A percentile compares a stretch with the other conserved stretches of the same genome.
phyloP scores from a whole-genome alignment of 2,797 vertebrate genomes.

The Lemur catta region DNA sequence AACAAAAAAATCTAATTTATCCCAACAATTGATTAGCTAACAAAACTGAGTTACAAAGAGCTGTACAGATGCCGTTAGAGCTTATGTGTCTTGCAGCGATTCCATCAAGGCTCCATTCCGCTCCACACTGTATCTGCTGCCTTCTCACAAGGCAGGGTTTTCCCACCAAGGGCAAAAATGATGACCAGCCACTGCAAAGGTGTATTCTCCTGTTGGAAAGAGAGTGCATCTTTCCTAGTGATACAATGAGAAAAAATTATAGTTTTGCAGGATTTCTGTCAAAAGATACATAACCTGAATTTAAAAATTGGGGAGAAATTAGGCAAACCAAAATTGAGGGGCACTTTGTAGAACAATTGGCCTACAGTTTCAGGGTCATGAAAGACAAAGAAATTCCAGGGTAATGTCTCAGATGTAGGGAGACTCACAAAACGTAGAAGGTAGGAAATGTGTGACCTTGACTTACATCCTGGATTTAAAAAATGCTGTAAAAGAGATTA shows the following conservation, averaged over 20 bases:
- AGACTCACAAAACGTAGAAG: not conserved
- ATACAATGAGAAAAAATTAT: not conserved
- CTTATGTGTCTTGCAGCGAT: rapidly evolving
- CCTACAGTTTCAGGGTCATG: not conserved
- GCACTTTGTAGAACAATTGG: not conserved
- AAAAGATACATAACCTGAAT: not conserved
- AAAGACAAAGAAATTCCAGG: not conserved
- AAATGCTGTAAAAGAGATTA: not conserved
- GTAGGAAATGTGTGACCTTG: too few species aligned
- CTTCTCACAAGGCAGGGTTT: not conserved
- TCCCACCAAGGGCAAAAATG: not conserved
- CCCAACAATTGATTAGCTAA: not conserved
- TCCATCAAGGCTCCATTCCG: rapidly evolving
- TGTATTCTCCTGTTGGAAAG: not conserved
- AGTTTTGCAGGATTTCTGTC: not conserved
- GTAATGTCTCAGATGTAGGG: not conserved
- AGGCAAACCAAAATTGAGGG: not conserved
- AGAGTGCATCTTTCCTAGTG: not conserved
- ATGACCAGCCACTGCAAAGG: not conserved
- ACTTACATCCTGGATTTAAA: not conserved
- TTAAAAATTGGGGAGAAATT: not conserved
- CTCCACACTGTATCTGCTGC: not conserved
- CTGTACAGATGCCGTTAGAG: not conserved
- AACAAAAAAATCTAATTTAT: not conserved
- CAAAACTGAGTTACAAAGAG: not conserved